Conservation (phyloP, 2,113 vertebrate genomes). For the Rhinoderma darwinii region DNA sequence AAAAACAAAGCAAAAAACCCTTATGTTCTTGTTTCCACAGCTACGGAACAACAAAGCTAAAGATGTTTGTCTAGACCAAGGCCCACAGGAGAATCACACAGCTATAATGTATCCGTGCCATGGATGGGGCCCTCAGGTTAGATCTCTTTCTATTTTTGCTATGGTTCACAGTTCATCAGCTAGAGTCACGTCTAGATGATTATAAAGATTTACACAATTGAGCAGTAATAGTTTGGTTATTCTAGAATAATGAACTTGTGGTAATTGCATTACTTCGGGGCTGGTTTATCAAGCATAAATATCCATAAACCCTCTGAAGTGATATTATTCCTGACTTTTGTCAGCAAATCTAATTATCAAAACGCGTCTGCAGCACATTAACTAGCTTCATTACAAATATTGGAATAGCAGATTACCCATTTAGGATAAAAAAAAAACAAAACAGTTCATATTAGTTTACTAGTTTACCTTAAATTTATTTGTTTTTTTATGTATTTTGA, state of each 20-base stretch:
- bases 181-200: constrained; percentile 41
- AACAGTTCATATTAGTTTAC: background rate
- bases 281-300: constrained; percentile 42
- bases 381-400: constrained; percentile 19
- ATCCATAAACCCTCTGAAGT: constrained; percentile 52
- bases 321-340: constrained; percentile 50
- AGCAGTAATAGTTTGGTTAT: constrained; percentile 52
- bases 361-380: constrained; percentile 23
- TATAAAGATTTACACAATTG: constrained; percentile 53
- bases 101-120: constrained; percentile 94
- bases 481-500: too few species aligned
- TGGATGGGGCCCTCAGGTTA: constrained; percentile 94
- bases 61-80: constrained; percentile 95
- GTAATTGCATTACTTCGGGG: constrained; percentile 48
- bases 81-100: constrained; percentile 91
- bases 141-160: constrained; percentile 58
- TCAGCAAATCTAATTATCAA: constrained; percentile 46
- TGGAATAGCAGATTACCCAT: background rate
- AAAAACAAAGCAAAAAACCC: background rate
- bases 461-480: background rate
- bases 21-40: constrained; percentile 68
- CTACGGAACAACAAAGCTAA: constrained; percentile 90
- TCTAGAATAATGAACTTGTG: constrained; percentile 47
- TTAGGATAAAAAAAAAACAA: background rate
- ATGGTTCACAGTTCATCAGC: constrained; percentile 43